Conservation (phyloP, 2,797 vertebrate genomes). For the Liasis olivaceus region DNA sequence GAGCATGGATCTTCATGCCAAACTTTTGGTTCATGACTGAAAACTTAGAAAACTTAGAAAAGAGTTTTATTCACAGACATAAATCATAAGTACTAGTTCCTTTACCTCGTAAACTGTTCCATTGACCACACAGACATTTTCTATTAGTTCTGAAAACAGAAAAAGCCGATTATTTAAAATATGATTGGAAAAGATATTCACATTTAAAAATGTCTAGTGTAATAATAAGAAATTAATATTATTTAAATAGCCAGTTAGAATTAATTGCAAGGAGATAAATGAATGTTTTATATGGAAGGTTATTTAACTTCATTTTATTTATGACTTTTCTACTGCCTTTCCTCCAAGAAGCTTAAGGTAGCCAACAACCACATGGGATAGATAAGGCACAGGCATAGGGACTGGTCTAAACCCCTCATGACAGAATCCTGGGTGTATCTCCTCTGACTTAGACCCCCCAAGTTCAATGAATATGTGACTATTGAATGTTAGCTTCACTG, state of each 20-base stretch:
- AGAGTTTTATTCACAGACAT: background rate
- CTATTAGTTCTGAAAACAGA: conserved; percentile 64
- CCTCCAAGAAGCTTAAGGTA: background rate
- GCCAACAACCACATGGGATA: background rate
- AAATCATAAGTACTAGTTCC: background rate
- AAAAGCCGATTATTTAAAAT: background rate
- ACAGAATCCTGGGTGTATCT: background rate
- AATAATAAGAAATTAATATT: background rate
- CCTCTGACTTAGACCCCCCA: background rate
- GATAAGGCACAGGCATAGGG: background rate
- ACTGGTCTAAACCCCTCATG: background rate
- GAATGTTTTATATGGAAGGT: background rate
- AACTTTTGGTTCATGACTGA: background rate
- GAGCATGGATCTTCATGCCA: background rate
- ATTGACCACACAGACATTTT: conserved; percentile 73
- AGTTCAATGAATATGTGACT: background rate
- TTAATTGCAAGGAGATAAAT: background rate
- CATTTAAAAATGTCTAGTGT: background rate
- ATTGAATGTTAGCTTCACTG: background rate
- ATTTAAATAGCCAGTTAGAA: background rate
- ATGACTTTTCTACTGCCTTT: background rate
- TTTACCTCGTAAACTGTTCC: conserved; percentile 74
- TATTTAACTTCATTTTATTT: background rate
- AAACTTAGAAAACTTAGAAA: background rate
- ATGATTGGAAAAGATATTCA: background rate